These are phyloP conservation scores for Drosophila nigricruria DNA, from an alignment of 2,888 invertebrate genomes.

Conservation along the genomic window DNA sequence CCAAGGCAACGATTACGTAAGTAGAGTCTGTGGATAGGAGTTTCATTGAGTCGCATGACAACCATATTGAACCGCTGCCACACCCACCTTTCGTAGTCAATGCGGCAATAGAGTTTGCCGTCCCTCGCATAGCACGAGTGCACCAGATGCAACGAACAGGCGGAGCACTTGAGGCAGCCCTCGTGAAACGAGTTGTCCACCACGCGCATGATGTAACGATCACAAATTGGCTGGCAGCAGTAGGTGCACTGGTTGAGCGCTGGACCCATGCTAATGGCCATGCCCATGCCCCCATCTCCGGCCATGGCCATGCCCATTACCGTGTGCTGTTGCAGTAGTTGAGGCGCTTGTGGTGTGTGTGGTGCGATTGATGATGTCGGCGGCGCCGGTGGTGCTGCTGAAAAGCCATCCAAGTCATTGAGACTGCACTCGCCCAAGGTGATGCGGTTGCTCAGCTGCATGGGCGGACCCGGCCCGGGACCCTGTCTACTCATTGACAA, in stretches of 20 bases:
- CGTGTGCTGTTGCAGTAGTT: constrained; percentile 54
- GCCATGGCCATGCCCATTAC: constrained; percentile 28
- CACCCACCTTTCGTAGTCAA: constrained; percentile 92
- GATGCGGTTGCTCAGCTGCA: constrained; percentile 62
- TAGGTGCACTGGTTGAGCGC: constrained; percentile 87
- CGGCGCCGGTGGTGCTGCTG: constrained; percentile 47
- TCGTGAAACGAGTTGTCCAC: constrained; percentile 92
- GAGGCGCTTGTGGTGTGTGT: constrained; percentile 68
- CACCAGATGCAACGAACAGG: constrained; percentile 89
- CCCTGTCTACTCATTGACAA: constrained; percentile 50
- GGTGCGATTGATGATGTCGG: constrained; percentile 44
- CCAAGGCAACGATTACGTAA: constrained; percentile 90
- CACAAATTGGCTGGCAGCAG: constrained; percentile 90
- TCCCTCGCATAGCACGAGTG: constrained; percentile 92
- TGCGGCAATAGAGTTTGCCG: constrained; percentile 90
- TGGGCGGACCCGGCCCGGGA: constrained; percentile 55
- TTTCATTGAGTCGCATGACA: not conserved
- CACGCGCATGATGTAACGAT: constrained; percentile 91
- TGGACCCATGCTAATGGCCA: constrained; percentile 28
- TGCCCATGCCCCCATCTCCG: constrained; percentile 19
- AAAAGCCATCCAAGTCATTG: constrained; percentile 64
- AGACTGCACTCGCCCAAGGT: constrained; percentile 80
- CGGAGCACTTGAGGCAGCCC: constrained; percentile 91
- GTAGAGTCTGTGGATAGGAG: constrained; percentile 87
- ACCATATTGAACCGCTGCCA: not conserved